These are phyloP conservation scores for Rallus crepitans DNA, from an alignment of 2,797 vertebrate species.

Conservation along the genomic window DNA sequence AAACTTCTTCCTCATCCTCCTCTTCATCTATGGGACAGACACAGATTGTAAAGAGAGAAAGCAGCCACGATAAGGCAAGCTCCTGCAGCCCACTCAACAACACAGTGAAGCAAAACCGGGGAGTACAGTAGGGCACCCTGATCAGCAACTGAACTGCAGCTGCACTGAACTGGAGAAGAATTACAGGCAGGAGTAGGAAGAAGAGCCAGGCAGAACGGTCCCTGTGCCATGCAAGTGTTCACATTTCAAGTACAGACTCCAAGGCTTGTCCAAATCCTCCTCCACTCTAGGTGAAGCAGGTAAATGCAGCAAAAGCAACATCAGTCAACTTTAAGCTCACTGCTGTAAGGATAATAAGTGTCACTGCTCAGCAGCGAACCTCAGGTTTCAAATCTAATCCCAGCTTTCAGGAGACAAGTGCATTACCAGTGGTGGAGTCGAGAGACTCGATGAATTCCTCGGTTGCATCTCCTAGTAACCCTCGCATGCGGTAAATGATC, in stretches of 20 bases:
- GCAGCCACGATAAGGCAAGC: background rate
- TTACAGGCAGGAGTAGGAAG: background rate
- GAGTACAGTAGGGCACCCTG: background rate
- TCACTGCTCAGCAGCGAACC: conserved; percentile 10
- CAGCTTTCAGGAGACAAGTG: background rate
- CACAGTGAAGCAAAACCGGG: background rate
- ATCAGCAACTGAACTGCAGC: background rate
- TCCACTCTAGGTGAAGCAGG: conserved; percentile 38
- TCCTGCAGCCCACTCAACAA: fast-evolving
- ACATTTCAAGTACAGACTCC: background rate
- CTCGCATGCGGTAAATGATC: conserved; percentile 99
- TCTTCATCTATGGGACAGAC: conserved; percentile 88
- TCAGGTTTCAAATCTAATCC: conserved; percentile 2
- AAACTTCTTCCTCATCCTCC: conserved; percentile 98
- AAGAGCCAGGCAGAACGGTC: background rate
- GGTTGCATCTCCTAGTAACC: conserved; percentile 95
- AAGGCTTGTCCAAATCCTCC: background rate
- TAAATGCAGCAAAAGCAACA: background rate
- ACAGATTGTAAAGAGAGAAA: background rate
- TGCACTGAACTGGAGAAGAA: background rate
- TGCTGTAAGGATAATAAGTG: conserved; percentile 46
- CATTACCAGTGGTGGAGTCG: conserved; percentile 95
- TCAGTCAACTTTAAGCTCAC: conserved; percentile 32
- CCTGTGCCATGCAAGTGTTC: background rate
- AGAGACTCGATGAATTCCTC: conserved; percentile 98